Percentiles rank a stretch among this genome's conserved stretches.
Evolutionary conservation across 2,797 vertebrate species (phyloP).

Genomic region (Etheostoma nigrum): DNA sequence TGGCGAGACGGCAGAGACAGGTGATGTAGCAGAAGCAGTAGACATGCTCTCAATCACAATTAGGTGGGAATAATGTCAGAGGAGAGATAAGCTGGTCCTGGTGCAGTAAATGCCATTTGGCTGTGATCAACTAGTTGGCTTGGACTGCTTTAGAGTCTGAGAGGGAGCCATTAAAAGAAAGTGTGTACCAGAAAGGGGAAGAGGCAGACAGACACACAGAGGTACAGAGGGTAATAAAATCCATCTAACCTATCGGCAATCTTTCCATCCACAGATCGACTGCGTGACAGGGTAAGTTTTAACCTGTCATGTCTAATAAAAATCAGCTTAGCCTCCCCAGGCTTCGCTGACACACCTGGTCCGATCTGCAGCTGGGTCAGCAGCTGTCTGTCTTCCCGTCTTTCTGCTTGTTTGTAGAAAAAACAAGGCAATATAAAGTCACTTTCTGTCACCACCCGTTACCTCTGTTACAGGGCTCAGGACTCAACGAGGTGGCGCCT

Average conservation of each 20-base stretch:
- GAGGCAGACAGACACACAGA: constrained; percentile 9
- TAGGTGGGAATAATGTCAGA: constrained; percentile 10
- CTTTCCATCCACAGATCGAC: constrained; percentile 40
- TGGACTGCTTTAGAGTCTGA: constrained; percentile 11
- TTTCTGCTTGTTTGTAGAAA: constrained; percentile 41
- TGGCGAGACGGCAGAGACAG: constrained; percentile 23
- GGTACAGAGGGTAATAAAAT: constrained; percentile 42
- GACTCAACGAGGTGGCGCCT: constrained; percentile 4
- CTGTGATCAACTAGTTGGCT: constrained; percentile 18
- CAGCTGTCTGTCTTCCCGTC: constrained; percentile 54
- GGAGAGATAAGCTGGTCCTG: constrained; percentile 13
- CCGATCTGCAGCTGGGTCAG: constrained; percentile 66
- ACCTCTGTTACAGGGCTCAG: constrained; percentile 24
- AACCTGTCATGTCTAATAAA: constrained; percentile 62
- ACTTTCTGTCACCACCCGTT: not conserved
- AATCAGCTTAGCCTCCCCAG: constrained; percentile 37
- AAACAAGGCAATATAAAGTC: constrained; percentile 17
- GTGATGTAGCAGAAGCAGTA: constrained; percentile 31
- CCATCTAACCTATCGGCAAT: constrained; percentile 33
- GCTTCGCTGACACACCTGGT: constrained; percentile 65
- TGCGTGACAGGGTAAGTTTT: constrained; percentile 54
- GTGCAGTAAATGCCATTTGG: constrained; percentile 15
- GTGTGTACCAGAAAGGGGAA: not conserved
- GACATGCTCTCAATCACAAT: constrained; percentile 51
- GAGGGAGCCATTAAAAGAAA: too few species aligned